Base-by-base conservation (phyloP, 35 echinoderm and acorn worm genomes). In the Ophiothrix spiculata region DNA sequence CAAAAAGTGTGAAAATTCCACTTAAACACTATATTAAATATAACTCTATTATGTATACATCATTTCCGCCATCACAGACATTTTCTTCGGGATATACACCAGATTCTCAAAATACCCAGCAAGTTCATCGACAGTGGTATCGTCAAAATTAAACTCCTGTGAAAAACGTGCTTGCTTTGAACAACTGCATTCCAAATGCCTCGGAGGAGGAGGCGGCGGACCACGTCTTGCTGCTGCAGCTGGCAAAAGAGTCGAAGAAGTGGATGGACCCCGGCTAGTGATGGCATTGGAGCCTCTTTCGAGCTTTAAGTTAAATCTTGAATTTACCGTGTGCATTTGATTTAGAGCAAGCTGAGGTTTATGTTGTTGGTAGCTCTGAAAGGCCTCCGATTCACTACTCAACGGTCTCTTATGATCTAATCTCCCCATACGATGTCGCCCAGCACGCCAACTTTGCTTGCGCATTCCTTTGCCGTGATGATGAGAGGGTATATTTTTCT, bases 31-130 rank as follows among this genome's bases (percentile, higher is more conserved):
- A n/a, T 69, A n/a, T 28, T 6, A 69, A n/a, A n/a, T n/a, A n/a
- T 69, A 69, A 15, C 4, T 15, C 60, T n/a, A 69, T 69, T 84
- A 99, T 80, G 96, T 99, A 31, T 99, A 99, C 96, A 99, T 99
- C 96, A 99, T 99, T 81, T 99, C 96, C 29, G 96, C 96, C 96
- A 99, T 99, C 13, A 81, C 79, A 1, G 96, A 99, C 96, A 99
- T 99, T 46, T 99, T 99, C 56, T 93, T 90, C 3, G 96, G 96
- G 69, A 99, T 99, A 77, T 99, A 90, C 4, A 99, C 92, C 33
- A 99, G 49, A 77, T 93, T 92, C 34, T 99, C 96, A 92, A 99
- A 99, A 78, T 99, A 99, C 8, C 96, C 96, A 31, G 96, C 96
- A 23, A 99, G 78, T 31, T 99, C 96, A 35, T 99, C 96, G 21